A percentile compares a stretch with the other conserved stretches of the same genome.
These are phyloP conservation scores for Pogonomyrmex californicus DNA, from an alignment of 1,140 invertebrate genomes.

Conservation along the genomic window DNA sequence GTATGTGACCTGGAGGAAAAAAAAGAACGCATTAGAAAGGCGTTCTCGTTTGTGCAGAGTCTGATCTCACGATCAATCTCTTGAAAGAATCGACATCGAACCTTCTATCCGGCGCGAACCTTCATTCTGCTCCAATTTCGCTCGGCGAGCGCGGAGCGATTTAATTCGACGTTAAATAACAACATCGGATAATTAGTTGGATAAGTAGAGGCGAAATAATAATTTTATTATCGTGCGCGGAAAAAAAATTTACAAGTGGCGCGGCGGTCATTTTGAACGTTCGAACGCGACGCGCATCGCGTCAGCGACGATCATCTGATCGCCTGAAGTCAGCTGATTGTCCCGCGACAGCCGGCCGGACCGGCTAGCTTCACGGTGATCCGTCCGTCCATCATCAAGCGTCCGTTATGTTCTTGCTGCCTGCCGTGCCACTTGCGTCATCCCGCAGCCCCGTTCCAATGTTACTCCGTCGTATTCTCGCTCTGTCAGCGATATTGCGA, in stretches of 20 bases:
- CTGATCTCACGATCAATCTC: not conserved
- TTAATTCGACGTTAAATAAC: not conserved
- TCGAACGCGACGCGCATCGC: not conserved
- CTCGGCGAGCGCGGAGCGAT: too few relatives aligned
- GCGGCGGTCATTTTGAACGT: not conserved
- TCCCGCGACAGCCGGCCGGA: not conserved
- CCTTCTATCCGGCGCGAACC: not conserved
- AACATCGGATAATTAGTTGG: too few relatives aligned
- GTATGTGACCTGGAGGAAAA: not conserved
- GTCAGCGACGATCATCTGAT: not conserved
- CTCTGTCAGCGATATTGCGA: not conserved
- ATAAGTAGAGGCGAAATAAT: not conserved
- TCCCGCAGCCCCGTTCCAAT: not conserved
- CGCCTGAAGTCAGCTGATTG: not conserved
- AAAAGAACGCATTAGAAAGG: not conserved
- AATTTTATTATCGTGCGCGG: not conserved
- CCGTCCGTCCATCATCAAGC: not conserved
- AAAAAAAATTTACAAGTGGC: not conserved
- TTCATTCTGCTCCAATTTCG: too few relatives aligned
- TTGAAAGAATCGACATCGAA: not conserved
- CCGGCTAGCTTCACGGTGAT: not conserved
- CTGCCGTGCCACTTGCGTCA: conserved; percentile 1
- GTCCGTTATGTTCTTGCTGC: not conserved
- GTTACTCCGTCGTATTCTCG: not conserved
- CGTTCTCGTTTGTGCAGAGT: not conserved